A percentile compares a stretch with the other conserved stretches of the same genome.
Evolutionary conservation across 2,113 vertebrate genomes (phyloP).

Genomic region (Myotis davidii): DNA sequence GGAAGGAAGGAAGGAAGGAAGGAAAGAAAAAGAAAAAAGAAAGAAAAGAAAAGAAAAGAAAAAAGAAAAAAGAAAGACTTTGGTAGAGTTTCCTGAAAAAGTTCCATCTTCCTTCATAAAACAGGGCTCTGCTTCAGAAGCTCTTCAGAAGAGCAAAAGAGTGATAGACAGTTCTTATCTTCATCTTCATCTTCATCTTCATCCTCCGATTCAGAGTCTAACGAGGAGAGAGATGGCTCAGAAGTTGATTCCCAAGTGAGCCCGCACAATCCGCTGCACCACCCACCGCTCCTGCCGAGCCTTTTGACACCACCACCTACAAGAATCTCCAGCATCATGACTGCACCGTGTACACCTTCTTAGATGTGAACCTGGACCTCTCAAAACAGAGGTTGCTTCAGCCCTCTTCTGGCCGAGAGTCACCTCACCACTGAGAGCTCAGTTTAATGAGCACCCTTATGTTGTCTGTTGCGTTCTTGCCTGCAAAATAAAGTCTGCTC

Average conservation of each 20-base stretch:
- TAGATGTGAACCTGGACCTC: constrained; percentile 89
- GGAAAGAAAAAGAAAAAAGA: too few relatives aligned
- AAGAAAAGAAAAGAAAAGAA: too few relatives aligned
- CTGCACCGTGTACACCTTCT: constrained; percentile 90
- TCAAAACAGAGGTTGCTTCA: constrained; percentile 92
- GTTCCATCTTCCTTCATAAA: constrained; percentile 28
- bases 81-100: constrained; percentile 81
- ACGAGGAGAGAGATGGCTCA: constrained; percentile 73
- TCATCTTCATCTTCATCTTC: not conserved
- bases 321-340: constrained; percentile 94
- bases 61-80: constrained; percentile 40
- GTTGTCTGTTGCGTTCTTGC: not conserved
- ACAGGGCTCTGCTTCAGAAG: not conserved
- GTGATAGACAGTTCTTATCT: not conserved
- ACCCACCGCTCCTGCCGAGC: constrained; percentile 66
- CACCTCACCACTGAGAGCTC: constrained; percentile 84
- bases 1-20: too few relatives aligned
- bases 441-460: not conserved
- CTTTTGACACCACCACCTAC: constrained; percentile 90
- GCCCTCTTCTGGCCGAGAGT: constrained; percentile 89
- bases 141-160: not conserved
- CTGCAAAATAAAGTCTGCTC: constrained; percentile 58
- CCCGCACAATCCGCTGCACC: constrained; percentile 31
- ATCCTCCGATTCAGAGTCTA: constrained; percentile 86
- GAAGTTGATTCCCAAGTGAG: not conserved